phyloP scores from a whole-genome alignment of 2,113 vertebrate genomes.

The Baryphthengus martii region DNA sequence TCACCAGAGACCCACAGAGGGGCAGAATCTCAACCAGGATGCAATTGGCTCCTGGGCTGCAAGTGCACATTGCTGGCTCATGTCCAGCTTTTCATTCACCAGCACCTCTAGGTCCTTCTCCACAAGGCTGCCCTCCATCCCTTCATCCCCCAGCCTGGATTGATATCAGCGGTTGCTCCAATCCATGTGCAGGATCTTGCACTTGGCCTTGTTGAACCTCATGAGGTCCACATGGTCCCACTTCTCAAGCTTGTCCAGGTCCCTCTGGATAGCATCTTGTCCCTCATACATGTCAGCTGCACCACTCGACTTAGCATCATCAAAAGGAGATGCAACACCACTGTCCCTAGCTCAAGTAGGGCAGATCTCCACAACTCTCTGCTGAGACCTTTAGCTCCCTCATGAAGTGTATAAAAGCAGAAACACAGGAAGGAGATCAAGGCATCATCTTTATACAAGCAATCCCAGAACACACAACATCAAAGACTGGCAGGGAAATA shows the following conservation, averaged over 20 bases:
- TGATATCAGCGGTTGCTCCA: rapidly evolving
- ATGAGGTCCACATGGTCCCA: rapidly evolving
- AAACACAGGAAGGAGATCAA: not conserved
- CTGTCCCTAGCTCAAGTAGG: not conserved
- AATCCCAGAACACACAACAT: not conserved
- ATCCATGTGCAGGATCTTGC: not conserved
- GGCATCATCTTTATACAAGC: not conserved
- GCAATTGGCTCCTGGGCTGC: rapidly evolving
- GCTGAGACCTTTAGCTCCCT: not conserved
- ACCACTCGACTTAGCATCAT: not conserved
- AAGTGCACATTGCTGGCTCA: rapidly evolving
- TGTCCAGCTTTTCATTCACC: rapidly evolving
- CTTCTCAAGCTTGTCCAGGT: not conserved
- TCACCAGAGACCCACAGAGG: not conserved
- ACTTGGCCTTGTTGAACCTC: not conserved
- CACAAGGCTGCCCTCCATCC: not conserved
- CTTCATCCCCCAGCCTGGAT: not conserved
- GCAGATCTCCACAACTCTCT: rapidly evolving
- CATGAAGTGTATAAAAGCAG: rapidly evolving
- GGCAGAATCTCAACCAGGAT: not conserved
- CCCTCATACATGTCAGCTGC: rapidly evolving
- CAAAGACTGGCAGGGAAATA: conserved; percentile 29
- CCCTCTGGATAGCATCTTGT: rapidly evolving
- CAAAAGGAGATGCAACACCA: not conserved
- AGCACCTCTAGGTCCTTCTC: rapidly evolving